Base-by-base conservation (phyloP, 2,888 invertebrate species). In the Phlogophora meticulosa region DNA sequence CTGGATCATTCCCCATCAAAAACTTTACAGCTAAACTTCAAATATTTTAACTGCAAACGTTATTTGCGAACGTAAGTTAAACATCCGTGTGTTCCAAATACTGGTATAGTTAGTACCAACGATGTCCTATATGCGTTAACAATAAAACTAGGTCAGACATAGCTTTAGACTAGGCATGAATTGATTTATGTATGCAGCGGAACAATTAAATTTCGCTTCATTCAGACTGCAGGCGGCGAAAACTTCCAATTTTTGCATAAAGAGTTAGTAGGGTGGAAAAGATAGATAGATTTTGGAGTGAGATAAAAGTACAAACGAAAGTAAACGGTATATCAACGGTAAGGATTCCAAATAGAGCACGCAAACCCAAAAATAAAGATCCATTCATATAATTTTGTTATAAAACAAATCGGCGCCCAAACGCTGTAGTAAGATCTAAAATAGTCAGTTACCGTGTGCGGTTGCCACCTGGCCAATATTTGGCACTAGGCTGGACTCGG, bases 401-500 rank as follows among this genome's bases (percentile, higher is more conserved):
- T 69, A 62, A 55, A 65, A 42, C n/a, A 65, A 76, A 43, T 69
- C 51, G 7, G 48, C 32, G 9, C 32, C 40, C 32, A 59, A 63
- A 55, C 61, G 24, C 51, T 65, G 70, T 80, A 80, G 76, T 81
- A 79, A 63, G 68, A 76, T 78, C 81, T 78, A 82, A 87, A 88
- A 84, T 86, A 85, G 81, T 46, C 60, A 34, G 58, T 67, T 55
- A 70, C 62, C 46, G 82, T 61, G 65, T 75, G 68, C 66, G 74
- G 78, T 87, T 87, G 86, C 89, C 90, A 90, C 87, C 90, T 90
- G 90, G 87, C 79, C 79, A 76, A 74, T 81, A 74, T 84, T 87
- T 87, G 87, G 88, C 87, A 85, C 78, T 81, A 80, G 72, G 61
- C 69, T 77, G 83, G 80, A 79, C 80, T 74, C 81, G 78, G 78